These are phyloP conservation scores for Marmota flaviventris DNA, from an alignment of 2,113 vertebrate species.

Conservation along the genomic window DNA sequence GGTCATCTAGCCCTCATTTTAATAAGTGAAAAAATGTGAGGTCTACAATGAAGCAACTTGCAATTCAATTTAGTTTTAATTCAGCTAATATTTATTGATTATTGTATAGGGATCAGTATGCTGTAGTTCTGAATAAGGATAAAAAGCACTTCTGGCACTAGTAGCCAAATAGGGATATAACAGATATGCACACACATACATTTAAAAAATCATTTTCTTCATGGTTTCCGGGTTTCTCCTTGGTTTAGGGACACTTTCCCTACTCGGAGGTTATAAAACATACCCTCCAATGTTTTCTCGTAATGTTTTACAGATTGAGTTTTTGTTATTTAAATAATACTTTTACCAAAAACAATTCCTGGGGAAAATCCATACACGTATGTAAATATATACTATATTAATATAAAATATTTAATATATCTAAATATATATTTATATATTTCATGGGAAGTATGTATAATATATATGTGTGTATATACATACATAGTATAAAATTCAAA, in stretches of 20 bases:
- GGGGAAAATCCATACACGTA: not conserved
- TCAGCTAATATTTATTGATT: slow-evolving; percentile 6
- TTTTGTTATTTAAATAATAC: slow-evolving; percentile 35
- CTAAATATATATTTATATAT: no score
- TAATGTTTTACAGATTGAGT: not conserved
- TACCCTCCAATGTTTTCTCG: slow-evolving; percentile 6
- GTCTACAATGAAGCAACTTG: not conserved
- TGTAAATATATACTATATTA: no score
- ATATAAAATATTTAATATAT: no score
- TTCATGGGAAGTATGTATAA: no score
- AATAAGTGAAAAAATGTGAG: not conserved
- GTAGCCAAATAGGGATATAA: not conserved
- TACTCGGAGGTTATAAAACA: not conserved
- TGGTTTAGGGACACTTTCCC: not conserved
- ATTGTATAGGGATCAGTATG: not conserved
- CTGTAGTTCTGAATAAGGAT: not conserved
- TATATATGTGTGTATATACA: no score
- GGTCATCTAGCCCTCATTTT: not conserved
- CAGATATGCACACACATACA: not conserved
- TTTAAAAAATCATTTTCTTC: slow-evolving; percentile 25
- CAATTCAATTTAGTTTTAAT: slow-evolving; percentile 15
- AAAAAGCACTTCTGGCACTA: not conserved
- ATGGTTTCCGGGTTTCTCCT: not conserved
- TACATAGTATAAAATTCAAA: not conserved
- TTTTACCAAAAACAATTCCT: not conserved